These are phyloP conservation scores for Ginglymostoma cirratum DNA, from an alignment of 2,113 vertebrate genomes.

Conservation along the genomic window DNA sequence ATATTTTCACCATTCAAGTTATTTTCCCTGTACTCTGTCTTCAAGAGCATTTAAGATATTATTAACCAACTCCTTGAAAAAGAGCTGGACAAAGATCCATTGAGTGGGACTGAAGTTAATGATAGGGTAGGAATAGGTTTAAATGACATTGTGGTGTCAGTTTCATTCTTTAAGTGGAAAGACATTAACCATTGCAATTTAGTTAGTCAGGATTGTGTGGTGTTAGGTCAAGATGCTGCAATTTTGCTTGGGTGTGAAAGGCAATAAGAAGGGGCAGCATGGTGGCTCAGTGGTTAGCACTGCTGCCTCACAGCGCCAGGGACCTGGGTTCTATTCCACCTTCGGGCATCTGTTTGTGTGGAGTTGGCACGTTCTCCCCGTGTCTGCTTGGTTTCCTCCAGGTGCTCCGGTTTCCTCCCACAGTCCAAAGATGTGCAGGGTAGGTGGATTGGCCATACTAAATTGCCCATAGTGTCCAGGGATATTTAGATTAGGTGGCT, in stretches of 20 bases:
- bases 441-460: no score
- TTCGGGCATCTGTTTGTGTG: no score
- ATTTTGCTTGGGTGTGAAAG: not conserved
- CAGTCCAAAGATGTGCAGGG: no score
- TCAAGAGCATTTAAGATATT: not conserved
- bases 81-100: not conserved
- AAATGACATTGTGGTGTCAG: not conserved
- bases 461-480: no score
- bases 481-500: no score
- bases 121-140: not conserved
- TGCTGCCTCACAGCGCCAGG: no score
- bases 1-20: not conserved
- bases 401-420: no score
- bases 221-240: not conserved
- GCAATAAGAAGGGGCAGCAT: not conserved
- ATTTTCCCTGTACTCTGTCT: not conserved
- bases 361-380: no score
- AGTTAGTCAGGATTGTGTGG: not conserved
- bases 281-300: no score
- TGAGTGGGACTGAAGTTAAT: not conserved
- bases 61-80: not conserved
- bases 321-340: no score
- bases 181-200: not conserved
- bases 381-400: no score
- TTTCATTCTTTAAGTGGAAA: not conserved